Evolutionary conservation across 2,113 vertebrate species (phyloP), one percentile per base, ranked within the genome.

Genomic region (Alosa alosa): DNA sequence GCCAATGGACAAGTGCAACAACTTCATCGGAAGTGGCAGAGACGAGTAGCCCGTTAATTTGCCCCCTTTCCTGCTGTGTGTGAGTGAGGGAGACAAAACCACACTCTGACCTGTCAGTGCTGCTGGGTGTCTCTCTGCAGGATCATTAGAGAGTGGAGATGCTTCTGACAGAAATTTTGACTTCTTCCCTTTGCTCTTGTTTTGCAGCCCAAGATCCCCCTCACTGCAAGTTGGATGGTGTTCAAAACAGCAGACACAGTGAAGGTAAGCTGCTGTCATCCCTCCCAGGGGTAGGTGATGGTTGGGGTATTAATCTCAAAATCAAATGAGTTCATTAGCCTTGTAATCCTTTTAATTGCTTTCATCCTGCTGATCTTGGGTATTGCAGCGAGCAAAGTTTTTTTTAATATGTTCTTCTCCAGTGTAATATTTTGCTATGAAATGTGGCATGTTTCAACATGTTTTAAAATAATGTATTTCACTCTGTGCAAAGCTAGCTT

Each of bases 221-320:
- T 78, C 88, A 83, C 88, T 84, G 87, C 86, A 86, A 91, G 68
- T 91, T 92, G 91, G 90, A 92, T 91, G 91, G 89, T 91, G 91
- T 92, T 92, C 90, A 91, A 92, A 90, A 91, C 89, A 85, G 91
- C 87, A 89, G 91, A 90, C 88, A 85, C 82, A 90, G 91, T 91
- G 90, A 90, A 92, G 90, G 91, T 91, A 90, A 86, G 86, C 57
- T 83, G 81, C 78, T 78, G 55, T 84, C 82, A 64, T 10, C 25
- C 75, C 2, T 68, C 6, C 52, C 64, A 15, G 81, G 17, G 82
- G 72, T 84, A 81, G 82, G 31, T 49, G 85, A 50, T 41, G 75
- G 82, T 45, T 47, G 68, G 83, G 44, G 18, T 17, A 55, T 18
- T 55, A 55, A 55, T 55, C 52, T 18, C 17, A 18, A 55, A 2